A percentile compares a stretch with the other conserved stretches of the same genome.
phyloP scores from a whole-genome alignment of 1,140 invertebrate species.

The Periplaneta americana region DNA sequence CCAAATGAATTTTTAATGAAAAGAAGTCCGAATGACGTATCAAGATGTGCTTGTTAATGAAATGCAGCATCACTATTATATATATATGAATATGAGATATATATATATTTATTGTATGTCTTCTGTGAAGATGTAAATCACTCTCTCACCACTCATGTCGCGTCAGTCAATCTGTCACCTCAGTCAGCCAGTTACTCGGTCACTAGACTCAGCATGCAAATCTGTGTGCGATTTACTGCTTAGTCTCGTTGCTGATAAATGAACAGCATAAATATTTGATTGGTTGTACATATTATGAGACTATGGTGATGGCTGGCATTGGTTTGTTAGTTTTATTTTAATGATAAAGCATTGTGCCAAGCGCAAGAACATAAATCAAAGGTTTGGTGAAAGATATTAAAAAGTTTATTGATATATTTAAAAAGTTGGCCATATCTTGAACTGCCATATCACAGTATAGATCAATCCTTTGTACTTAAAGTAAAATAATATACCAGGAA shows the following conservation, averaged over 20 bases:
- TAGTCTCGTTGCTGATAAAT: neutral
- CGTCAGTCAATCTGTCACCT: too few species aligned
- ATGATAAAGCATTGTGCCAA: slow-evolving; percentile 6
- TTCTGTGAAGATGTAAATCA: slow-evolving; percentile 16
- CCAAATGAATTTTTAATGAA: slow-evolving; percentile 10
- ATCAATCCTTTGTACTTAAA: slow-evolving; percentile 15
- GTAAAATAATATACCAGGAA: neutral
- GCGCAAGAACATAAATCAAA: slow-evolving; percentile 3
- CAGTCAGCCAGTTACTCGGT: neutral
- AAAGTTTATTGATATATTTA: neutral
- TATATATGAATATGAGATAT: slow-evolving; percentile 10
- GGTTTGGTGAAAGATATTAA: neutral
- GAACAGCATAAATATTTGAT: neutral
- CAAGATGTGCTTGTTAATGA: slow-evolving; percentile 12
- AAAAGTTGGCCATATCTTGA: slow-evolving; percentile 15
- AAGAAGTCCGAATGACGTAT: slow-evolving; percentile 1
- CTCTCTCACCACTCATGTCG: slow-evolving; percentile 2
- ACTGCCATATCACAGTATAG: slow-evolving; percentile 17
- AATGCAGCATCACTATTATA: slow-evolving; percentile 17
- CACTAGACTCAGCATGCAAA: neutral
- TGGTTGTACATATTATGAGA: neutral
- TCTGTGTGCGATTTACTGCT: neutral
- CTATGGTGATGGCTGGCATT: slow-evolving; percentile 1
- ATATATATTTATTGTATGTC: slow-evolving; percentile 17
- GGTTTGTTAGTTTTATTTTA: slow-evolving; percentile 9